These are phyloP conservation scores for Euwallacea fornicatus DNA, from an alignment of 1,140 invertebrate species.

Conservation along the genomic window DNA sequence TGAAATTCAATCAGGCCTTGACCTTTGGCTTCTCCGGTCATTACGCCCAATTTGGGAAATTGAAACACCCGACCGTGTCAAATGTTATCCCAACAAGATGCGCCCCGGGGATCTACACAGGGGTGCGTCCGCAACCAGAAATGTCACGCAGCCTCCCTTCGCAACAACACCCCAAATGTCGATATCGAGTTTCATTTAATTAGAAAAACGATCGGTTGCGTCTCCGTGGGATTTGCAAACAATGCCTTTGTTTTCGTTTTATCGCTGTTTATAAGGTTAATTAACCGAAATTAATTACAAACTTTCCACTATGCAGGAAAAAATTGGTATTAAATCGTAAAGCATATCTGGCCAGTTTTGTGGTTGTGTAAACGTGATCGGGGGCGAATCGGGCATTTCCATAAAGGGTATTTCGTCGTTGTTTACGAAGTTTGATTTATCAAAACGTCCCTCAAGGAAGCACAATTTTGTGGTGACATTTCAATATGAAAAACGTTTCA, in stretches of 20 bases:
- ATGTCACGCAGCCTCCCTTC: slow-evolving; percentile 19
- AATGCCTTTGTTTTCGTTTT: slow-evolving; percentile 18
- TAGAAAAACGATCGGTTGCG: slow-evolving; percentile 13
- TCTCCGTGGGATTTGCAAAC: slow-evolving; percentile 23
- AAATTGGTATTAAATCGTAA: not conserved
- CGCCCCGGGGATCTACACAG: not conserved
- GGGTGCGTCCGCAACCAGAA: not conserved
- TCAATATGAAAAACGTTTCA: no score
- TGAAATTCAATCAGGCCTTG: no score
- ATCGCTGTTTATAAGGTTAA: slow-evolving; percentile 9
- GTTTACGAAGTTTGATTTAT: no score
- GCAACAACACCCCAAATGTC: slow-evolving; percentile 6
- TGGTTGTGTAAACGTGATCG: no score
- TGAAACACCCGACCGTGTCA: not conserved
- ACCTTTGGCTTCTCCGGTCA: no score
- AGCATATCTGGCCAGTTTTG: no score
- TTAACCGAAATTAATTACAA: slow-evolving; percentile 2
- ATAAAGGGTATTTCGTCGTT: no score
- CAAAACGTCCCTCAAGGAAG: no score
- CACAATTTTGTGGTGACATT: no score
- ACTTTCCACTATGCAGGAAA: not conserved
- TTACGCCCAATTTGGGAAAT: not conserved
- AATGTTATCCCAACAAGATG: not conserved
- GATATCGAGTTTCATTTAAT: slow-evolving; percentile 21
- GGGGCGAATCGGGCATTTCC: no score